Evolutionary conservation across 2,888 invertebrate genomes (phyloP).

Genomic region (Epinotia brunnichana): DNA sequence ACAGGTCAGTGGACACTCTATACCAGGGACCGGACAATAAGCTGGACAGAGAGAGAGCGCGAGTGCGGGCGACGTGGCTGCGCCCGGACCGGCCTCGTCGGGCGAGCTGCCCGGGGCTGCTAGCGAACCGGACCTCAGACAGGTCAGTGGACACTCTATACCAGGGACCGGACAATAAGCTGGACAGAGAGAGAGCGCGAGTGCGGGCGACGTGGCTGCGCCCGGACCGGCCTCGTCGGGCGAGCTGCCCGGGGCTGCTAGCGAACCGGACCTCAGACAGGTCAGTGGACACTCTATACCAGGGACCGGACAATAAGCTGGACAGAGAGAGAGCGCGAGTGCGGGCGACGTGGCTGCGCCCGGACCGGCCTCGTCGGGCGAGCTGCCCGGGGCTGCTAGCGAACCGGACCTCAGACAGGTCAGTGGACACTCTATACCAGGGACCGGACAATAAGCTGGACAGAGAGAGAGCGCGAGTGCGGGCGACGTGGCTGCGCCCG

Average conservation of each 20-base stretch:
- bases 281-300: constrained; percentile 54
- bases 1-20: constrained; percentile 63
- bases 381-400: constrained; percentile 83
- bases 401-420: constrained; percentile 86
- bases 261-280: constrained; percentile 86
- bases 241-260: constrained; percentile 80
- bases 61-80: constrained; percentile 77
- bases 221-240: constrained; percentile 51
- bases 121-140: constrained; percentile 87
- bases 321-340: constrained; percentile 59
- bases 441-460: too few species aligned
- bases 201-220: constrained; percentile 76
- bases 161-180: too few species aligned
- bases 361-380: constrained; percentile 50
- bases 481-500: constrained; percentile 74
- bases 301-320: too few species aligned
- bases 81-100: constrained; percentile 52
- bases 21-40: not conserved
- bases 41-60: constrained; percentile 56
- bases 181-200: constrained; percentile 58
- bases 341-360: constrained; percentile 75
- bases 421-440: constrained; percentile 47
- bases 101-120: constrained; percentile 76
- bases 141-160: constrained; percentile 60
- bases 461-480: constrained; percentile 60